Evolutionary conservation across 2,797 vertebrate species (phyloP).

Genomic region (Sebastes nivosus): DNA sequence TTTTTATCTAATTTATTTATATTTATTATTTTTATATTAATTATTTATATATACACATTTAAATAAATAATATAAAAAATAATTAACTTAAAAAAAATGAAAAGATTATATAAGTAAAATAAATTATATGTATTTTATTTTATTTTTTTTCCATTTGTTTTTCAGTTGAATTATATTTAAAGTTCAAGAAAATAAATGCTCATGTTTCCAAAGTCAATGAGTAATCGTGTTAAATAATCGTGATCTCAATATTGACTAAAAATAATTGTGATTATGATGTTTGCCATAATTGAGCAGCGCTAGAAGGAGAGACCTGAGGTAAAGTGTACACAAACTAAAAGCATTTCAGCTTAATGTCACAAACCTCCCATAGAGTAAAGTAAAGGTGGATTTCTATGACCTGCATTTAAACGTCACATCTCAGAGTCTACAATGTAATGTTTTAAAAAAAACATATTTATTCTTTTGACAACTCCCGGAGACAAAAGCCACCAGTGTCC

Average conservation of each 20-base stretch:
- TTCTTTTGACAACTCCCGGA: neutral
- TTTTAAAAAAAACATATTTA: neutral
- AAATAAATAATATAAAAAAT: too few species aligned
- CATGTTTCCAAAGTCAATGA: too few species aligned
- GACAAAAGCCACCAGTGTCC: conserved; percentile 48
- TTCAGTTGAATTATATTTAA: neutral
- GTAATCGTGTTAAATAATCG: too few species aligned
- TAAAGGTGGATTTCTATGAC: neutral
- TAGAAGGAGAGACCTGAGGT: neutral
- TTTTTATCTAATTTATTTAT: neutral
- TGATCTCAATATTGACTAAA: too few species aligned
- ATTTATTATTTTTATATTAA: neutral
- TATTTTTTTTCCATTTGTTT: neutral
- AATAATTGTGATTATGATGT: too few species aligned
- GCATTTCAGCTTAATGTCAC: neutral
- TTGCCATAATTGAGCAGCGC: too few species aligned
- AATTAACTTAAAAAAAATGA: too few species aligned
- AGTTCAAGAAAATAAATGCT: neutral
- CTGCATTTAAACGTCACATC: neutral
- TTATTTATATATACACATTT: neutral
- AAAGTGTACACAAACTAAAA: neutral
- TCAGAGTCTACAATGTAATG: neutral
- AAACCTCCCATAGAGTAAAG: neutral
- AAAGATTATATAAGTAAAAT: too few species aligned
- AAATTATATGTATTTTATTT: neutral